Evolutionary conservation across 2,888 invertebrate genomes (phyloP).

Genomic region (Hirtodrosophila trivittata): DNA sequence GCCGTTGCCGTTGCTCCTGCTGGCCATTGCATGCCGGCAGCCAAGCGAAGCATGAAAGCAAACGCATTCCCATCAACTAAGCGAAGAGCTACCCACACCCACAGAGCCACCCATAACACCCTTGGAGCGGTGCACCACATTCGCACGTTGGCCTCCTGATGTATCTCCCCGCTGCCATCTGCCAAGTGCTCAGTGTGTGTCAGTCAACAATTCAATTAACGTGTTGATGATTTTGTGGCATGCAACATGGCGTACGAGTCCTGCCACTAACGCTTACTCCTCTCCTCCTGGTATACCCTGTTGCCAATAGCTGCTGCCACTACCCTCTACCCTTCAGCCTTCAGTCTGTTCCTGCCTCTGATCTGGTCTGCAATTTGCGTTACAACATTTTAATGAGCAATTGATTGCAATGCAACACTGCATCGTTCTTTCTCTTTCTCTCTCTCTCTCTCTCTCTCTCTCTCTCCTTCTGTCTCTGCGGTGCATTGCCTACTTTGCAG

Average conservation of each 20-base stretch:
- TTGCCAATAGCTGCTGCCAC: conserved; percentile 15
- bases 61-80: conserved; percentile 68
- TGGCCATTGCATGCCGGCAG: conserved; percentile 72
- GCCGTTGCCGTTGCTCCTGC: conserved; percentile 28
- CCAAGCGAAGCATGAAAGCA: conserved; percentile 72
- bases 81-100: conserved; percentile 11
- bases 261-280: conserved; percentile 24
- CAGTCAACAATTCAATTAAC: conserved; percentile 83
- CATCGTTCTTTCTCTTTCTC: not conserved
- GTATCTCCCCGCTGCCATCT: conserved; percentile 8
- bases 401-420: conserved; percentile 66
- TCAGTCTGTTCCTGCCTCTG: conserved; percentile 5
- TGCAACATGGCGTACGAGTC: conserved; percentile 69
- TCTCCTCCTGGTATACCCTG: too few species aligned
- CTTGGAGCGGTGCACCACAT: conserved; percentile 41
- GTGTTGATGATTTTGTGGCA: conserved; percentile 81
- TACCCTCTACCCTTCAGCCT: conserved; percentile 1
- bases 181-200: conserved; percentile 55
- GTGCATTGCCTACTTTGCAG: conserved; percentile 32
- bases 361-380: conserved; percentile 28
- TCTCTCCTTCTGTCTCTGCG: not conserved
- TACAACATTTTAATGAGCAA: conserved; percentile 76
- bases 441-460: too few species aligned
- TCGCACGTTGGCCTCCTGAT: conserved; percentile 34
- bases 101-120: not conserved